These are phyloP conservation scores for Tylochromis polylepis DNA, from an alignment of 2,113 vertebrate species.

Conservation along the genomic window DNA sequence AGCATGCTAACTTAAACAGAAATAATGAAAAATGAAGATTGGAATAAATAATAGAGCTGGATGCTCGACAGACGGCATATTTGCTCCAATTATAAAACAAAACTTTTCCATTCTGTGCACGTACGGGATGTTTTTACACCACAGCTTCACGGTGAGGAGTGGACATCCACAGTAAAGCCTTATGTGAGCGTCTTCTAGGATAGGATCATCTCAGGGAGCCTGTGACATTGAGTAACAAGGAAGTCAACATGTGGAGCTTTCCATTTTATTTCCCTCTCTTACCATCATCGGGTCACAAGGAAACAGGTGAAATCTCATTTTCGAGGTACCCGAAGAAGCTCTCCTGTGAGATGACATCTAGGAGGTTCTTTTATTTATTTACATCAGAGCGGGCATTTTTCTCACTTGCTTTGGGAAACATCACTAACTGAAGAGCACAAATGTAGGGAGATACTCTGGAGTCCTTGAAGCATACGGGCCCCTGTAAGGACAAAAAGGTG, in stretches of 20 bases:
- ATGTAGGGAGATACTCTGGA: neutral
- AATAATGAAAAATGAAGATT: too few relatives aligned
- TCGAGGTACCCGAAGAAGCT: neutral
- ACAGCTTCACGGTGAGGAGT: neutral
- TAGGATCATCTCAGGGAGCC: neutral
- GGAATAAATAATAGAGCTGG: too few relatives aligned
- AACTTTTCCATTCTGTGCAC: neutral
- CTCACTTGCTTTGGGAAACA: neutral
- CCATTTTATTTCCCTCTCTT: neutral
- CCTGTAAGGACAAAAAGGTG: slow-evolving; percentile 41
- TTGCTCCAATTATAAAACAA: neutral
- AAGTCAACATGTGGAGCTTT: neutral
- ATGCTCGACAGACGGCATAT: neutral
- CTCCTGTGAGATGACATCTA: neutral
- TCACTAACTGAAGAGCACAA: neutral
- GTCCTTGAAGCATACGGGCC: neutral
- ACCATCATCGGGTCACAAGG: accelerated
- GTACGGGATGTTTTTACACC: neutral
- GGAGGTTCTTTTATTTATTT: neutral
- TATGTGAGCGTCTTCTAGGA: neutral
- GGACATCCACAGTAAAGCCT: neutral
- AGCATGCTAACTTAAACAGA: too few relatives aligned
- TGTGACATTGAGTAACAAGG: neutral
- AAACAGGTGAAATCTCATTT: neutral
- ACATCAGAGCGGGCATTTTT: neutral